These are phyloP conservation scores for Eutrigla gurnardus DNA, from an alignment of 2,797 vertebrate genomes.

Conservation along the genomic window DNA sequence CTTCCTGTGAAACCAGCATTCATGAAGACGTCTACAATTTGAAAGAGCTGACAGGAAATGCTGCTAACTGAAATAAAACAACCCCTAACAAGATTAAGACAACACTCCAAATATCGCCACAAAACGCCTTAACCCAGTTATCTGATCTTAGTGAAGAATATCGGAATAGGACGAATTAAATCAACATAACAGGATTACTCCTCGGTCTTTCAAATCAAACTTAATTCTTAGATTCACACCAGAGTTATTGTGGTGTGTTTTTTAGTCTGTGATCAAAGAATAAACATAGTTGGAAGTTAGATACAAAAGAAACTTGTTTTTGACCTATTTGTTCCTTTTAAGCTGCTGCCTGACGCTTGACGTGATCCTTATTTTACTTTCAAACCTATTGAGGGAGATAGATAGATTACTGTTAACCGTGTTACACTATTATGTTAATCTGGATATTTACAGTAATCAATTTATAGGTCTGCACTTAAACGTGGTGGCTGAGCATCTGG, in stretches of 20 bases:
- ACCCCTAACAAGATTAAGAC: slow-evolving; percentile 17
- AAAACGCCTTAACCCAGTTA: slow-evolving; percentile 5
- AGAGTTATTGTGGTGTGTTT: background rate
- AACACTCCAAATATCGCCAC: slow-evolving; percentile 11
- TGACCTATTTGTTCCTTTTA: background rate
- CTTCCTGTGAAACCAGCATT: too few relatives aligned
- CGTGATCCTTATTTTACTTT: slow-evolving; percentile 4
- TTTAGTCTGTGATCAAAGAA: background rate
- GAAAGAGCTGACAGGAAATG: background rate
- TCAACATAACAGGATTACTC: slow-evolving; percentile 1
- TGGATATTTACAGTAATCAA: slow-evolving; percentile 43
- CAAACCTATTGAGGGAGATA: slow-evolving; percentile 9
- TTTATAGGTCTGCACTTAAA: slow-evolving; percentile 23
- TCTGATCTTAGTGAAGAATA: slow-evolving; percentile 13
- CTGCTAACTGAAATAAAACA: background rate
- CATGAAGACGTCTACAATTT: background rate
- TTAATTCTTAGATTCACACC: background rate
- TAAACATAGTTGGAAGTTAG: background rate
- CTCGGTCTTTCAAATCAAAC: slow-evolving; percentile 14
- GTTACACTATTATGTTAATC: slow-evolving; percentile 28
- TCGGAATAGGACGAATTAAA: background rate
- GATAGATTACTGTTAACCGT: slow-evolving; percentile 31
- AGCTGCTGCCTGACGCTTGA: background rate
- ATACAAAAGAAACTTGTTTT: background rate
- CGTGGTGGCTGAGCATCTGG: slow-evolving; percentile 5